phyloP scores from a whole-genome alignment of 1,140 invertebrate genomes.

The Coptotermes formosanus region DNA sequence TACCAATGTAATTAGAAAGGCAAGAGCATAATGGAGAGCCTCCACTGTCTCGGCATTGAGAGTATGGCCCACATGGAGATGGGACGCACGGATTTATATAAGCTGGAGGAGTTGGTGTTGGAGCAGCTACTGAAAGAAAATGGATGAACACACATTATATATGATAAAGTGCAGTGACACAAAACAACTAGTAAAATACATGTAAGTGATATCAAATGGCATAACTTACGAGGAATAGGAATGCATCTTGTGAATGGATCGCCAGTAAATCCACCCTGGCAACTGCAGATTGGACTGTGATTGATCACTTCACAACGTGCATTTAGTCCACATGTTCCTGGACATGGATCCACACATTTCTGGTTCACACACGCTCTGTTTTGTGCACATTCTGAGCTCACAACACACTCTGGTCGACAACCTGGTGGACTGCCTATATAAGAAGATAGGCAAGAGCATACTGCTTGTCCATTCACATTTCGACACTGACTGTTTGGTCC shows the following conservation, averaged over 20 bases:
- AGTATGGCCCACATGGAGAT: conserved; percentile 62
- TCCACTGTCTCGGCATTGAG: conserved; percentile 40
- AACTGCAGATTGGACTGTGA: conserved; percentile 55
- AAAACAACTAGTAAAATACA: not conserved
- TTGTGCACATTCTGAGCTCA: conserved; percentile 55
- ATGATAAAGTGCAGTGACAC: not conserved
- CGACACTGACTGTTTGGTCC: conserved; percentile 46
- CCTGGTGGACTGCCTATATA: conserved; percentile 72
- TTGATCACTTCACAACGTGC: conserved; percentile 54
- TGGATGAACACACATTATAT: conserved; percentile 15
- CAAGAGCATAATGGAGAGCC: conserved; percentile 41
- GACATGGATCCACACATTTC: conserved; percentile 57
- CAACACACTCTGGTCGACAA: conserved; percentile 54
- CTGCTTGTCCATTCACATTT: conserved; percentile 46
- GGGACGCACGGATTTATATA: conserved; percentile 60
- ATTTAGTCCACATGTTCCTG: conserved; percentile 54
- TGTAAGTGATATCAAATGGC: not conserved
- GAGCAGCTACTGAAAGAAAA: conserved; percentile 43
- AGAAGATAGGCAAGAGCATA: conserved; percentile 67
- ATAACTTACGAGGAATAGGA: conserved; percentile 47
- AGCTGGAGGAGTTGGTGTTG: conserved; percentile 37
- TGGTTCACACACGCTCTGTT: conserved; percentile 50
- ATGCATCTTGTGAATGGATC: conserved; percentile 56
- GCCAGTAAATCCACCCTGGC: conserved; percentile 48
- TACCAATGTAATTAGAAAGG: conserved; percentile 42